Base-by-base conservation (phyloP, 2,888 invertebrate genomes). In the Watsonalla cultraria region DNA sequence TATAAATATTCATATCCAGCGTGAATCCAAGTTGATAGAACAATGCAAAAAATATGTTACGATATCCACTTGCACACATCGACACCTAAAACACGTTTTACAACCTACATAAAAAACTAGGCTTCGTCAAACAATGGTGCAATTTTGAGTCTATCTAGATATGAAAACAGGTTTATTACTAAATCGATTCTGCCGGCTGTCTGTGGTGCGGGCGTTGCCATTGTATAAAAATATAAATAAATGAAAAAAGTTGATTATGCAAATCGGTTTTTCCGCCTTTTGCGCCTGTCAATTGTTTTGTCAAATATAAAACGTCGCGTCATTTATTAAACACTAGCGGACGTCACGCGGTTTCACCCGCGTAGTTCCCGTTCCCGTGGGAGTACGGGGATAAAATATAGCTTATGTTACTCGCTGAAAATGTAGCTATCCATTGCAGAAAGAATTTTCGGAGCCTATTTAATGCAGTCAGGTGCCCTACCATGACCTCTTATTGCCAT, bases 121-220 rank as follows among this genome's bases (percentile, higher is more conserved):
- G 65, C 66, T 72, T 70, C 64, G 66, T 63, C 56, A 62, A 60
- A 67, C 66, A 80, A 79, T 84, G 81, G 72, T 65, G 84, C 72
- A 83, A 78, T 68, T 72, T 71, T 72, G 74, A 58, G 62, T 66
- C 65, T 73, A 79, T 78, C 80, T 72, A 73, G 77, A 81, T 80
- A 66, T 67, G 61, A 72, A 73, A 76, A 77, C 80, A 63, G 70
- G 81, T 79, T 76, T 69, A 74, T 84, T 84, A 76, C 76, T 56
- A 74, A 74, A 83, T 74, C 68, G 58, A 68, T 72, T 65, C 59
- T 54, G 55, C 58, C 53, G 15, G 51, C 59, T 53, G 55, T 60
- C 59, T 56, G 54, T 56, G 55, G 58, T 54, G 65, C 58, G 61
- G 62, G 58, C 61, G 61, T 63, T 53, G 61, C 55, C 62, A 65